Evolutionary conservation across 2,888 invertebrate species (phyloP).

Genomic region (Slavum lentiscoides): DNA sequence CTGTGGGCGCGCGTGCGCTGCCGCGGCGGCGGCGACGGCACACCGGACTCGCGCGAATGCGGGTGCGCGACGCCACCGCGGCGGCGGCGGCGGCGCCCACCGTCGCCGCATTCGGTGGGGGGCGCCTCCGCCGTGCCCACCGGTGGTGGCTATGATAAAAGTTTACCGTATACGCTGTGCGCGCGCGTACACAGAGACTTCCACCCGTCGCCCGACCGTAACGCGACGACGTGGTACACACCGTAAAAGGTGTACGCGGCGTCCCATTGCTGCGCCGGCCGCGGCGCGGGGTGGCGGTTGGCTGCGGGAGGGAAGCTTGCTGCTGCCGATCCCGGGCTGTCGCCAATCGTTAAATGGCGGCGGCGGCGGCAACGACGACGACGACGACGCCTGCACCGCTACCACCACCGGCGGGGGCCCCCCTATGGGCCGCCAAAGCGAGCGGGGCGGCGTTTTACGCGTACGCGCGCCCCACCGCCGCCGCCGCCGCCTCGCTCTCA

Average conservation of each 20-base stretch:
- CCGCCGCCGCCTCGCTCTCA: not conserved
- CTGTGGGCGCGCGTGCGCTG: constrained; percentile 48
- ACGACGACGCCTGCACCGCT: not conserved
- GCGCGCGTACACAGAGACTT: not conserved
- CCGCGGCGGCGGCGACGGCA: not conserved
- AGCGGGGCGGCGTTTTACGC: constrained; percentile 21
- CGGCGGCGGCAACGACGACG: constrained; percentile 20
- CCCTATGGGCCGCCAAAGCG: not conserved
- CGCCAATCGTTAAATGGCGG: constrained; percentile 53
- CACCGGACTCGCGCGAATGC: constrained; percentile 3
- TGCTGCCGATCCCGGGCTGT: constrained; percentile 53
- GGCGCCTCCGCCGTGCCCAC: constrained; percentile 9
- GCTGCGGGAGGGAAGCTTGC: constrained; percentile 29
- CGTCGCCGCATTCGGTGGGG: constrained; percentile 31
- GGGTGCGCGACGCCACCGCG: constrained; percentile 49
- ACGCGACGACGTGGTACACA: constrained; percentile 1
- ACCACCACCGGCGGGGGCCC: constrained; percentile 25
- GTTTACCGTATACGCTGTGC: constrained; percentile 36
- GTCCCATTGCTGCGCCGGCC: no score
- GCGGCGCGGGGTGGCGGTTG: no score
- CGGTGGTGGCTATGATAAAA: constrained; percentile 44
- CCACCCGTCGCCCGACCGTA: not conserved
- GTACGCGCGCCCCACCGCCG: not conserved
- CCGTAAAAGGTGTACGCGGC: constrained; percentile 39
- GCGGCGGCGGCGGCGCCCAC: not conserved